phyloP scores from a whole-genome alignment of 2,797 vertebrate species.

The Sebastes miniatus region DNA sequence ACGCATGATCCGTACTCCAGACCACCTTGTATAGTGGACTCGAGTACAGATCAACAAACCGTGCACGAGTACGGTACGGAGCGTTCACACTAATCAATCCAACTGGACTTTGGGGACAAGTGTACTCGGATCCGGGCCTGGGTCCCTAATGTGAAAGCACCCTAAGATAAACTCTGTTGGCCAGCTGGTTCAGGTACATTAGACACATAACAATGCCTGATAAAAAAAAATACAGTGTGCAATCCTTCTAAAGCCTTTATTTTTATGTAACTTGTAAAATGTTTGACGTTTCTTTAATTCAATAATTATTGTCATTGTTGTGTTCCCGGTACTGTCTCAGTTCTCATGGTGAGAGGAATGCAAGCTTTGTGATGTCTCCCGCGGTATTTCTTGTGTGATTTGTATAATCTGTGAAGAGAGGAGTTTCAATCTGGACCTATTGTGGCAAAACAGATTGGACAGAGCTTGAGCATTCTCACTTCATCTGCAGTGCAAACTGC shows the following conservation, averaged over 20 bases:
- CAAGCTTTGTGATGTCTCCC: background rate
- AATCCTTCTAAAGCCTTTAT: background rate
- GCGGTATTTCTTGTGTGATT: background rate
- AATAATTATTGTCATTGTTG: background rate
- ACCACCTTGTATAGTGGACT: too few relatives aligned
- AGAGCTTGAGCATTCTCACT: background rate
- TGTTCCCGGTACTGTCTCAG: background rate
- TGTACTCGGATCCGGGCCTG: too few relatives aligned
- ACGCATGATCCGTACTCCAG: too few relatives aligned
- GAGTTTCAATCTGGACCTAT: background rate
- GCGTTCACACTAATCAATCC: too few relatives aligned
- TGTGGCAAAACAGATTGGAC: background rate
- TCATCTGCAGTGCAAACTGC: background rate
- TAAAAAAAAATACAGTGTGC: background rate
- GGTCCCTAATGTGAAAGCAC: too few relatives aligned
- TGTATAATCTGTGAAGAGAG: background rate
- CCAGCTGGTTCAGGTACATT: background rate
- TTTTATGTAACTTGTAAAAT: background rate
- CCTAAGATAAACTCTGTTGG: background rate
- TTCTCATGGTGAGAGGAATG: background rate
- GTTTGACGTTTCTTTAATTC: background rate
- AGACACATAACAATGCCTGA: background rate
- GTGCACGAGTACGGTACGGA: too few relatives aligned
- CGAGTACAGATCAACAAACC: accelerated
- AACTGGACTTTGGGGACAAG: too few relatives aligned